Evolutionary conservation across 2,888 invertebrate genomes (phyloP), one percentile per base, ranked within the genome.

Genomic region (Drosophila recens): DNA sequence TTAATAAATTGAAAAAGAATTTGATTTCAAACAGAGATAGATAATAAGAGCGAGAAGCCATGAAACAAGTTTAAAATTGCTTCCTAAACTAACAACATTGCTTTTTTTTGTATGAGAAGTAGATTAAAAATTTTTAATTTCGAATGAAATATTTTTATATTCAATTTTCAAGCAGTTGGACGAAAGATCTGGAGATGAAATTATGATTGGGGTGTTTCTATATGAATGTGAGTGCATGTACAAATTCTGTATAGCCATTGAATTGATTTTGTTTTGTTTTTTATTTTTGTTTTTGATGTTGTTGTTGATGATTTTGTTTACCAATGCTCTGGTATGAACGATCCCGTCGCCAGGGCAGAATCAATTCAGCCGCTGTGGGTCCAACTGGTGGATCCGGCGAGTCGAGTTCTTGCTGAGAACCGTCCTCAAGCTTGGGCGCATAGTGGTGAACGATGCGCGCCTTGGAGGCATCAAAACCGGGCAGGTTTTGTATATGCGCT

Each of bases 301-400:
- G 45, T 36, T 45, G 43, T 65, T 72, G 58, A 49, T 75, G 67
- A 56, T 72, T 42, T 71, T 65, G 69, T 94, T 94, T 95, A 96
- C 96, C 96, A 93, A 95, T 94, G 93, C 95, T 95, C 92, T 94
- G 95, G 93, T 94, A 95, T 93, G 95, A 95, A 93, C 94, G 94
- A 93, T 96, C 96, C 92, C 95, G 94, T 93, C 96, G 95, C 97
- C 97, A 97, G 91, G 97, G 97, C 93, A 97, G 94, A 87, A 95
- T 95, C 93, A 95, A 95, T 94, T 97, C 97, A 92, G 96, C 95
- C 90, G 95, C 95, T 87, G 96, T 96, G 87, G 96, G 95, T 89
- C 95, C 94, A 90, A 95, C 94, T 71, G 87, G 63, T 74, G 72
- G 86, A 77, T 86, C 95, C 65, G 92, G 92, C 77, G 92, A 90